Evolutionary conservation across 2,888 invertebrate genomes (phyloP).

Genomic region (Pherbina coryleti): DNA sequence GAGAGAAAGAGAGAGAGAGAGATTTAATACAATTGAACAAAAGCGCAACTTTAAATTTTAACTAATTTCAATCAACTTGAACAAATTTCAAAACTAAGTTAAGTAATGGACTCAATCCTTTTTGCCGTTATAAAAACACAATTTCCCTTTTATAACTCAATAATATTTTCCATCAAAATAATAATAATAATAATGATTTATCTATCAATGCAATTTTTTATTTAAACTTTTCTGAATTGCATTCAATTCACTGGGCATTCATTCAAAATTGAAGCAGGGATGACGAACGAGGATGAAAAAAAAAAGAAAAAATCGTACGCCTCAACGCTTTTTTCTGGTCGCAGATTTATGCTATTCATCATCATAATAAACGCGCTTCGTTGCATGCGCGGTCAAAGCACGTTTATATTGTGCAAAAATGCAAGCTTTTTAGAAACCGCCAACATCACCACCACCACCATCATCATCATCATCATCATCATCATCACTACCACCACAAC

Average conservation of each 20-base stretch:
- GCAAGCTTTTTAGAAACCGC: no score
- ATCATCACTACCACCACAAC: no score
- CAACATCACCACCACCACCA: neutral
- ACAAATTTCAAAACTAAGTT: no score
- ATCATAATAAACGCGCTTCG: neutral
- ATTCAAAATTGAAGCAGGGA: constrained; percentile 44
- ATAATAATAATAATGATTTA: constrained; percentile 34
- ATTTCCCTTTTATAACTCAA: no score
- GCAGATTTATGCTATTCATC: constrained; percentile 7
- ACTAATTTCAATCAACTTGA: neutral
- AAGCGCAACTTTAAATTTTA: neutral
- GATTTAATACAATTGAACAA: no score
- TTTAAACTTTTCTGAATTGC: constrained; percentile 14
- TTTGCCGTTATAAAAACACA: no score
- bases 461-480: neutral
- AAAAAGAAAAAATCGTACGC: neutral
- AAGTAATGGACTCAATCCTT: no score
- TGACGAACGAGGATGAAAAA: neutral
- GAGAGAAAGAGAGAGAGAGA: constrained; percentile 26
- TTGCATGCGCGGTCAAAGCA: neutral
- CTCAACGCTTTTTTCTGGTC: constrained; percentile 9
- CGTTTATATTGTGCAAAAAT: neutral
- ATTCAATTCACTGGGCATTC: constrained; percentile 40
- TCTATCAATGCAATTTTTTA: constrained; percentile 26
- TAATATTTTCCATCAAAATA: neutral